Conservation (phyloP, 2,113 vertebrate genomes). For the Odobenus rosmarus region DNA sequence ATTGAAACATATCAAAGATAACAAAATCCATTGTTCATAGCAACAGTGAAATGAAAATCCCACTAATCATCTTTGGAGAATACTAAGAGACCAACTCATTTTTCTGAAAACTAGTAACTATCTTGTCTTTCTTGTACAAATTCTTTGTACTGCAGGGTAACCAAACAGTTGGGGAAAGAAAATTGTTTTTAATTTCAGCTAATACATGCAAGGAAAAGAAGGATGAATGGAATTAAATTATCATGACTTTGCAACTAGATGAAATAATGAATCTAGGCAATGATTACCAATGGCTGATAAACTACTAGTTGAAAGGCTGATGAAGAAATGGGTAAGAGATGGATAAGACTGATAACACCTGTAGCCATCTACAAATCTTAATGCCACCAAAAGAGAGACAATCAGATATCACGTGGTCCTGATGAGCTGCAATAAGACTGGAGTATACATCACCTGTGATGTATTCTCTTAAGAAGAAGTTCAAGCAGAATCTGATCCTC, state of each 20-base stretch:
- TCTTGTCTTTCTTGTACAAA: not conserved
- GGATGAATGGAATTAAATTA: not conserved
- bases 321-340: not conserved
- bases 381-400: not conserved
- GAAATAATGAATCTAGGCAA: not conserved
- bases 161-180: not conserved
- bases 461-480: not conserved
- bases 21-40: not conserved
- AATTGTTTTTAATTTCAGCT: not conserved
- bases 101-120: not conserved
- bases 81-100: not conserved
- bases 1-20: not conserved
- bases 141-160: not conserved
- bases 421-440: accelerated
- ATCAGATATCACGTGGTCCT: not conserved
- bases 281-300: not conserved
- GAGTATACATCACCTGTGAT: no score
- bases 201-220: not conserved
- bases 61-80: not conserved
- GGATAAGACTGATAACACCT: not conserved
- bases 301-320: not conserved
- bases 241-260: not conserved
- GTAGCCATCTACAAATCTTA: no score
- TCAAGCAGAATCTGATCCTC: no score
- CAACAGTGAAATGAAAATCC: not conserved